These are phyloP conservation scores for Acanthaster planci DNA, from an alignment of 35 echinoderm and acorn worm species.

Conservation along the genomic window DNA sequence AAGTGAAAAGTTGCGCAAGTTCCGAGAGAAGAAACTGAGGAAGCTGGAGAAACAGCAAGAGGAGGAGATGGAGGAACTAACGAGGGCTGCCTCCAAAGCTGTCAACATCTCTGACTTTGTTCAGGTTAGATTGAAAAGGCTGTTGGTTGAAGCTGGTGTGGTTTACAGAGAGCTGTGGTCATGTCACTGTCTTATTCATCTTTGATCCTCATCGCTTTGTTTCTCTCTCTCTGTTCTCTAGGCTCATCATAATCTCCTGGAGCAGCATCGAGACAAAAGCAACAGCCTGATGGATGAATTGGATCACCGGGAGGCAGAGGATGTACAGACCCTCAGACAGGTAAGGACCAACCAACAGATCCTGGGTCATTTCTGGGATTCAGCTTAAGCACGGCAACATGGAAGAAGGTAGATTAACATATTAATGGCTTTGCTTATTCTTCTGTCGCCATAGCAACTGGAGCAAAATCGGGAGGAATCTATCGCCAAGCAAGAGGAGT, in stretches of 20 bases:
- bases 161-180: not conserved
- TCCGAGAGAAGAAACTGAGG: constrained; percentile 59
- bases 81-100: constrained; percentile 44
- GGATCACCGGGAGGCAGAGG: constrained; percentile 85
- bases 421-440: too few relatives aligned
- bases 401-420: too few relatives aligned
- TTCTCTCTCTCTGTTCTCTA: constrained; percentile 16
- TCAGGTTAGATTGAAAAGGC: constrained; percentile 18
- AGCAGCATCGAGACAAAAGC: constrained; percentile 78
- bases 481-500: constrained; percentile 51
- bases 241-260: constrained; percentile 86
- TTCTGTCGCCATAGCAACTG: constrained; percentile 38
- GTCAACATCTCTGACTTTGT: constrained; percentile 89
- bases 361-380: too few relatives aligned
- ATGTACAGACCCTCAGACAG: constrained; percentile 67
- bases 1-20: constrained; percentile 63
- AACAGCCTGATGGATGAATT: constrained; percentile 86
- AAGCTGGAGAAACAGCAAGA: constrained; percentile 62
- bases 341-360: constrained; percentile 29
- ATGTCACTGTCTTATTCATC: too few relatives aligned
- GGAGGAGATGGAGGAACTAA: constrained; percentile 63
- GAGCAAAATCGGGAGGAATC: constrained; percentile 54
- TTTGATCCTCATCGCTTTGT: too few relatives aligned
- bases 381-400: too few relatives aligned
- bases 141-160: not conserved